These are phyloP conservation scores for Drosophila infuscata DNA, from an alignment of 2,888 invertebrate genomes.

Conservation along the genomic window DNA sequence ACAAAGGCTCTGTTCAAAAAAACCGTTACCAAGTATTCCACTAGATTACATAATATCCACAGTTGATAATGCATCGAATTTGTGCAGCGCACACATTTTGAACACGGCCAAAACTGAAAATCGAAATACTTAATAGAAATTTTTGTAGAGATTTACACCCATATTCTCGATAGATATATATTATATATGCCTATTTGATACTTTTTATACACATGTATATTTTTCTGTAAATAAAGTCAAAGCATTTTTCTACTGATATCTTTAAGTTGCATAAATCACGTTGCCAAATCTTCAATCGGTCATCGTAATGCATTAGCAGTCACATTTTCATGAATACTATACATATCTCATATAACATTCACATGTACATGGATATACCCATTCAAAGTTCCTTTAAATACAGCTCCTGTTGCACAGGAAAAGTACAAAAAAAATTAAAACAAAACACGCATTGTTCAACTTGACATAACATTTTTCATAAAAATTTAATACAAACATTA, in stretches of 20 bases:
- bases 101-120: constrained; percentile 4
- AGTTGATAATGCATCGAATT: constrained; percentile 33
- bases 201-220: constrained; percentile 28
- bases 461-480: constrained; percentile 78
- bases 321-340: constrained; percentile 5
- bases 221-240: constrained; percentile 52
- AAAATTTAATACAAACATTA: constrained; percentile 79
- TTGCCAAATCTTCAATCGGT: constrained; percentile 8
- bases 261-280: constrained; percentile 15
- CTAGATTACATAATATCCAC: constrained; percentile 10
- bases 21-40: constrained; percentile 24
- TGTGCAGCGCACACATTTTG: constrained; percentile 24
- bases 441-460: constrained; percentile 58
- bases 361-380: constrained; percentile 13
- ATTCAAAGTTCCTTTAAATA: constrained; percentile 44
- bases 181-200: constrained; percentile 33
- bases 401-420: constrained; percentile 33
- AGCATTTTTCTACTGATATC: constrained; percentile 40
- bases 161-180: constrained; percentile 19
- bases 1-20: constrained; percentile 8
- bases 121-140: not conserved
- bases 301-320: not conserved
- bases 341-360: constrained; percentile 1
- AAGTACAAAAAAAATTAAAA: constrained; percentile 29
- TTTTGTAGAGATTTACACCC: constrained; percentile 8